phyloP scores from a whole-genome alignment of 1,140 invertebrate genomes.

The Halesus radiatus region DNA sequence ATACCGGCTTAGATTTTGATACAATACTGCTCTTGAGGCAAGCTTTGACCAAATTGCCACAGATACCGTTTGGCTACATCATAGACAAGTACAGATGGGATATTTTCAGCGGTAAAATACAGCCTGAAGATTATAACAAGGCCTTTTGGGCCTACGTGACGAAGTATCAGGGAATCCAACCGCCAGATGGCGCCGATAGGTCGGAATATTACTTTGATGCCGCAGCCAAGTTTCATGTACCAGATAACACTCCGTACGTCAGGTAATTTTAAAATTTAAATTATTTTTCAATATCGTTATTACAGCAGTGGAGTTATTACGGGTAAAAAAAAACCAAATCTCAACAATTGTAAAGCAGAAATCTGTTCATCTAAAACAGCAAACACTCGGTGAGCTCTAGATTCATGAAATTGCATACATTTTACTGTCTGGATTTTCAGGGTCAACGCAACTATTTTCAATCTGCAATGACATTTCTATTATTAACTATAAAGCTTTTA shows the following conservation, averaged over 20 bases:
- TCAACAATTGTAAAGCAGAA: no score
- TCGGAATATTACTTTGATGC: constrained; percentile 76
- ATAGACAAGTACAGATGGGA: constrained; percentile 85
- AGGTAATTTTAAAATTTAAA: constrained; percentile 66
- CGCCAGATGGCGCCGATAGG: constrained; percentile 68
- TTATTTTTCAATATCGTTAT: no score
- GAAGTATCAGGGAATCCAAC: constrained; percentile 75
- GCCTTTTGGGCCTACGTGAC: constrained; percentile 77
- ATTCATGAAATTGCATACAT: no score
- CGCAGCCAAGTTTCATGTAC: constrained; percentile 80
- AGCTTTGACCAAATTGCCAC: constrained; percentile 81
- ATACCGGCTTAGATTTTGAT: constrained; percentile 56
- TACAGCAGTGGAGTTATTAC: no score
- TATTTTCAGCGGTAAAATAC: constrained; percentile 76
- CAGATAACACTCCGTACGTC: constrained; percentile 79
- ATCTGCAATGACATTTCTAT: no score
- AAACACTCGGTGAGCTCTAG: no score
- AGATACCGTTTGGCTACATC: constrained; percentile 80
- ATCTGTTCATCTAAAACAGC: no score
- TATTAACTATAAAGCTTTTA: no score
- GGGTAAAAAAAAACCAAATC: no score
- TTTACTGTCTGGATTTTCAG: no score
- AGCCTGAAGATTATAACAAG: constrained; percentile 70
- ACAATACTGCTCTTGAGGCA: constrained; percentile 72
- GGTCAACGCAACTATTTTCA: no score